Base-by-base conservation (phyloP, 1,140 invertebrate genomes). In the Temnothorax nylanderi region DNA sequence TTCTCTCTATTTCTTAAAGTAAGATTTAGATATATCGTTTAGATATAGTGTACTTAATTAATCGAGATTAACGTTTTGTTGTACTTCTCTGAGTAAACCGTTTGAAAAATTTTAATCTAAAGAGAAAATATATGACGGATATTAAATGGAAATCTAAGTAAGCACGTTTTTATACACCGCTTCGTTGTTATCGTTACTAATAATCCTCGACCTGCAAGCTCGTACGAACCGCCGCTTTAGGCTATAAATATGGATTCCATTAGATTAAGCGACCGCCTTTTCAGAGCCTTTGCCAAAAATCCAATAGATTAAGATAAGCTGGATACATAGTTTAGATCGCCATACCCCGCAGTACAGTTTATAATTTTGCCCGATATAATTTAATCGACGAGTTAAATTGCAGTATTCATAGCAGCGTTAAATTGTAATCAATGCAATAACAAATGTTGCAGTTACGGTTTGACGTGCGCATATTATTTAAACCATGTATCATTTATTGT, bases 221-320 rank as follows among this genome's bases (percentile, higher is more conserved):
- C 78, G 65, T 71, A 71, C 16, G 49, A 81, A 71, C 47, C 65
- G 54, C 65, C n/a, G n/a, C 21, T 81, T 56, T 71, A 54, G 71
- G 78, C 78, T 71, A 81, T 81, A 81, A 81, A 81, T 81, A 81
- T 81, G 78, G 78, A 71, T 71, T 81, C 37, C 13, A 71, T 81
- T 81, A 81, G 65, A 81, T 81, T 81, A 81, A 71, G 37, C 51
- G 65, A 81, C 34, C 51, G 78, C 65, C 37, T 16, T 71, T 81
- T 44, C 51, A 32, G 34, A 58, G 37, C 37, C 21, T 71, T 71
- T 44, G 65, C 34, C 49, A 56, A 81, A 81, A 81, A 81, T 81
- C 47, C 78, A 1, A 56, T 71, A 71, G 78, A 56, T 81, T 56
- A 81, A 81, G 49, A 56, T 71, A 71, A 81, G 64, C 65, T 58